Base-by-base conservation (phyloP, 2,797 vertebrate genomes). In the Esox lucius region DNA sequence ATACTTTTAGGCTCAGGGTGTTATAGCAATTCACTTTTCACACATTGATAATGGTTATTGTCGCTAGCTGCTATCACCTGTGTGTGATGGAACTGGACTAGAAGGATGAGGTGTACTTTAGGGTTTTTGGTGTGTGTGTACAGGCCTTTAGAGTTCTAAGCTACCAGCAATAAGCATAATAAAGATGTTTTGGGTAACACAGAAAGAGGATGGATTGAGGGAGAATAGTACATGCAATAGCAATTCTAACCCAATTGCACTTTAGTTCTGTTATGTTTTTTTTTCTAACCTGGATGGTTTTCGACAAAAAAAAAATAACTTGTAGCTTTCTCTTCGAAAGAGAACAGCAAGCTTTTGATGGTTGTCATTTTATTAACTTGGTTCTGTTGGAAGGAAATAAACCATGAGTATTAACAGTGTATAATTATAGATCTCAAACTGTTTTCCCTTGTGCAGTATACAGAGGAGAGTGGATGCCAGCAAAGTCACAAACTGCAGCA, bases 401-500 rank as follows among this genome's bases (percentile, higher is more conserved):
- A 94, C 94, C 95, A 93, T 92, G 95, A 93, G 93, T 94, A 95
- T 95, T 97, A 96, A 98, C 96, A 95, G 95, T 95, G 93, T 94
- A 96, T 97, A 97, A 97, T 97, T 97, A 96, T 95, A 95, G 95
- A 94, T 95, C 94, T 95, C 94, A 95, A 94, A 94, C 75, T 93
- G 93, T 92, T 94, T 93, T 95, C 95, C 95, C 95, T 92, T 92
- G 94, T 94, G 96, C 95, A 90, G 95, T 92, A 94, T 94, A 94
- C 94, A 96, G 95, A 95, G 96, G 94, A 96, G 95, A 95, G 96
- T 95, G 94, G 94, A 96, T 96, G 96, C 95, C 95, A 96, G 95
- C 93, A 93, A 95, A 97, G 96, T 95, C 95, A 94, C 96, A 96
- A 96, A 97, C 95, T 96, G 96, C 96, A 94, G 95, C 95, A 98